These are phyloP conservation scores for Eospalax fontanierii DNA, from an alignment of 2,797 vertebrate genomes.

Conservation along the genomic window DNA sequence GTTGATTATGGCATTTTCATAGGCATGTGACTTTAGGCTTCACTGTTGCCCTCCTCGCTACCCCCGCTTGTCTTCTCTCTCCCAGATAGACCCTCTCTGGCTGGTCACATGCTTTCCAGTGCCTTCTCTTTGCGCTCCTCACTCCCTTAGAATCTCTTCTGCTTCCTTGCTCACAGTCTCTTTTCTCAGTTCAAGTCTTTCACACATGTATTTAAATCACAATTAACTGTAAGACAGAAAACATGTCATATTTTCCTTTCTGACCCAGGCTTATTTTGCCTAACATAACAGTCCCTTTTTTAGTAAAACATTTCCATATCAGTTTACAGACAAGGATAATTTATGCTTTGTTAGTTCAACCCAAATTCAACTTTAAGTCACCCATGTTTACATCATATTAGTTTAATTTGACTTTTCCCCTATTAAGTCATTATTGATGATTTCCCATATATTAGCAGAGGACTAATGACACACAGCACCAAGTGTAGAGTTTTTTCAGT, in stretches of 20 bases:
- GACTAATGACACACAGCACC: not conserved
- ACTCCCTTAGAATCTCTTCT: not conserved
- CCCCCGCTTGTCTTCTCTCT: not conserved
- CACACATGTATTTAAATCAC: not conserved
- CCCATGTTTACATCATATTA: not conserved
- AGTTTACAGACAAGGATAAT: too few species aligned
- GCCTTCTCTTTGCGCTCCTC: not conserved
- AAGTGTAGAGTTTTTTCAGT: not conserved
- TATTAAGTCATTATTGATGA: not conserved
- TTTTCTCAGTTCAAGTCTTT: not conserved
- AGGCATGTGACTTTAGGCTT: not conserved
- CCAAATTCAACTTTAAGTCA: not conserved
- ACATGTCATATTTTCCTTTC: not conserved
- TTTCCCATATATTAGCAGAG: not conserved
- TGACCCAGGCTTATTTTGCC: not conserved
- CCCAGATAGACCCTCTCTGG: not conserved
- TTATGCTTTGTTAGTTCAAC: too few species aligned
- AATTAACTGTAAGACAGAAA: not conserved
- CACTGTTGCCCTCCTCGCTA: not conserved
- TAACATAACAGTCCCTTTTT: too few species aligned
- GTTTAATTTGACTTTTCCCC: not conserved
- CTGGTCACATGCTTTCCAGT: not conserved
- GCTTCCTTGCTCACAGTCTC: not conserved
- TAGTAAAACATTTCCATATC: too few species aligned
- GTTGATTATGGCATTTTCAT: not conserved